phyloP scores from a whole-genome alignment of 2,113 vertebrate species.

The Gadus chalcogrammus region DNA sequence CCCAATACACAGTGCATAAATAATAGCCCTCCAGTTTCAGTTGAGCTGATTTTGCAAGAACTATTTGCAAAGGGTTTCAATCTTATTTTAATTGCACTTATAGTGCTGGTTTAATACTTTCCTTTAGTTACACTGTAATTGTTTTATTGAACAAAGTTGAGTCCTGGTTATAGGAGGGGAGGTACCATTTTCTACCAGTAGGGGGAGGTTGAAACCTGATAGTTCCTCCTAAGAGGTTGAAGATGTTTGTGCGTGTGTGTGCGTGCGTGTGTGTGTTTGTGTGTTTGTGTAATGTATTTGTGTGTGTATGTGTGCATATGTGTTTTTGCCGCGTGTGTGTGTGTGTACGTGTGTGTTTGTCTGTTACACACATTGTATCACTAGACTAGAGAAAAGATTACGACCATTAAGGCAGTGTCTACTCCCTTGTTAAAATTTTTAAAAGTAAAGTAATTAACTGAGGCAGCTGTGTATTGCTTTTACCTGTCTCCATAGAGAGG shows the following conservation, averaged over 20 bases:
- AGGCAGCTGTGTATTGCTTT: slow-evolving; percentile 32
- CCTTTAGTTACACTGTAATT: no score
- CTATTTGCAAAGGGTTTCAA: no score
- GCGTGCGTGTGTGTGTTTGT: slow-evolving; percentile 2
- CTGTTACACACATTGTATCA: neutral
- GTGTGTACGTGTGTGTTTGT: neutral
- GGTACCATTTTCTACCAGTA: slow-evolving; percentile 36
- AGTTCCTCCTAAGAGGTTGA: slow-evolving; percentile 11
- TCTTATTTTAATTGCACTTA: no score
- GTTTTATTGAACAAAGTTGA: neutral
- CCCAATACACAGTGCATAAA: no score
- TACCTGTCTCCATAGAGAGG: slow-evolving; percentile 26
- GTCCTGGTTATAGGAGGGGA: neutral
- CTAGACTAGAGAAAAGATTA: slow-evolving; percentile 30
- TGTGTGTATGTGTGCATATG: neutral
- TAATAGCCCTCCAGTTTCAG: no score
- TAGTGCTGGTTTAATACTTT: no score
- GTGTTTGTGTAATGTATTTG: slow-evolving; percentile 3
- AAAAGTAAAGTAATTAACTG: slow-evolving; percentile 40
- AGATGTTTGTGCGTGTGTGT: slow-evolving; percentile 28
- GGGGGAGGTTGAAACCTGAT: slow-evolving; percentile 43
- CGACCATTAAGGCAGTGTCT: slow-evolving; percentile 37
- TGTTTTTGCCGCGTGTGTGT: slow-evolving; percentile 5
- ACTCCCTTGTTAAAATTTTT: slow-evolving; percentile 33
- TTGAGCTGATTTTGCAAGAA: no score